Evolutionary conservation across 2,888 invertebrate genomes (phyloP).

Genomic region (Tetramorium bicarinatum): DNA sequence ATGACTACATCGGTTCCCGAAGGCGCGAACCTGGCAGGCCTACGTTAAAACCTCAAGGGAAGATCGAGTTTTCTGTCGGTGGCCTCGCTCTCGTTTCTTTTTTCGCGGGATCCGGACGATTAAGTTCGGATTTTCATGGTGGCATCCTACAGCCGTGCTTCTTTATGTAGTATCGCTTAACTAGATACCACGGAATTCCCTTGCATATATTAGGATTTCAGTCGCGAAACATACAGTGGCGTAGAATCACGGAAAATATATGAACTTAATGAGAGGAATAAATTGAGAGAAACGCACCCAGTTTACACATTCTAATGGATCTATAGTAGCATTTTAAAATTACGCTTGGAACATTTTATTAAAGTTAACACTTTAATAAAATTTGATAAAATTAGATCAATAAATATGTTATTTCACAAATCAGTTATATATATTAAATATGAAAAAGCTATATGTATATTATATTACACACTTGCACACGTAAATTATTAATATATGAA

Average conservation of each 20-base stretch:
- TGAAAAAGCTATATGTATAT: background rate
- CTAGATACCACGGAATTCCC: constrained; percentile 58
- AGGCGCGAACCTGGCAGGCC: constrained; percentile 47
- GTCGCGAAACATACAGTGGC: constrained; percentile 52
- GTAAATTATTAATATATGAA: background rate
- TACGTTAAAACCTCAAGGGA: constrained; percentile 53
- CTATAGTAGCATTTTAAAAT: background rate
- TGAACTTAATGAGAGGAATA: background rate
- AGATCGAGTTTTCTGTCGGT: constrained; percentile 55
- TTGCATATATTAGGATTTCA: constrained; percentile 61
- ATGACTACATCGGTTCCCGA: constrained; percentile 77
- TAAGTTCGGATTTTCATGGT: constrained; percentile 63
- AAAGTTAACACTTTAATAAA: background rate
- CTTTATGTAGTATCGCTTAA: constrained; percentile 63
- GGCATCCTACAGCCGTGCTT: constrained; percentile 52
- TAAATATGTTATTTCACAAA: constrained; percentile 2
- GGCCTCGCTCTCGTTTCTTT: constrained; percentile 61
- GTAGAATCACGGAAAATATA: constrained; percentile 35
- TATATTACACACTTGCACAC: background rate
- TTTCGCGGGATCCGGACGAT: constrained; percentile 57
- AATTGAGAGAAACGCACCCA: background rate
- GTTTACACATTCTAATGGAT: background rate
- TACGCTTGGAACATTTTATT: background rate
- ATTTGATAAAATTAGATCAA: background rate
- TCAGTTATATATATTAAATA: background rate